These are phyloP conservation scores for Melanitta fusca DNA, from an alignment of 2,797 vertebrate species.

Conservation along the genomic window DNA sequence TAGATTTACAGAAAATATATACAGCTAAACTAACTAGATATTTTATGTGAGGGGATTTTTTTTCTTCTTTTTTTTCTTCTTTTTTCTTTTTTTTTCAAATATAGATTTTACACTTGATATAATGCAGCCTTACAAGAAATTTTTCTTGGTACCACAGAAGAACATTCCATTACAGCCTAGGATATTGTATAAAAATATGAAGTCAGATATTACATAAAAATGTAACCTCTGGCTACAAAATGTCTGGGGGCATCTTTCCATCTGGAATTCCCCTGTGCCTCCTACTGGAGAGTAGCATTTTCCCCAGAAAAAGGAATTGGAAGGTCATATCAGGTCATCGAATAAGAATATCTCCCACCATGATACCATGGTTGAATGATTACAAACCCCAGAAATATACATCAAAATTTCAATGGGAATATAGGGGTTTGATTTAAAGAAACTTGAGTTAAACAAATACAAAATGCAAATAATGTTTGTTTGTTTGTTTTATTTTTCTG, in stretches of 20 bases:
- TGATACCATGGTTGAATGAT: not conserved
- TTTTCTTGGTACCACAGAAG: not conserved
- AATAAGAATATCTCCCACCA: not conserved
- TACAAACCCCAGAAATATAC: not conserved
- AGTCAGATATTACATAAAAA: not conserved
- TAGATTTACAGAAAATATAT: not conserved
- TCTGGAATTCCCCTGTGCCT: not conserved
- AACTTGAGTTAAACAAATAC: not conserved
- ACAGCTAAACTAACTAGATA: not conserved
- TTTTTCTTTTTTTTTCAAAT: not conserved
- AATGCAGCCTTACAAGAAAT: not conserved
- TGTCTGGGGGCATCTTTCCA: rapidly evolving
- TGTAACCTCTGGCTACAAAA: not conserved
- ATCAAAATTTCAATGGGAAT: not conserved
- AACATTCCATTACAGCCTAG: not conserved
- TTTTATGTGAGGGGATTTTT: not conserved
- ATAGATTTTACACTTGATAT: not conserved
- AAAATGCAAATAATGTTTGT: not conserved
- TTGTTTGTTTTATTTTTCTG: not conserved
- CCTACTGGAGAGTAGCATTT: not conserved
- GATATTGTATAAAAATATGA: not conserved
- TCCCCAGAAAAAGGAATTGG: not conserved
- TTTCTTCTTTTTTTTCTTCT: not conserved
- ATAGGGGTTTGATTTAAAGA: not conserved
- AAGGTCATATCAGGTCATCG: not conserved